A percentile compares a stretch with the other conserved stretches of the same genome.
phyloP scores from a whole-genome alignment of 2,888 invertebrate genomes.

The Callimorpha dominula region DNA sequence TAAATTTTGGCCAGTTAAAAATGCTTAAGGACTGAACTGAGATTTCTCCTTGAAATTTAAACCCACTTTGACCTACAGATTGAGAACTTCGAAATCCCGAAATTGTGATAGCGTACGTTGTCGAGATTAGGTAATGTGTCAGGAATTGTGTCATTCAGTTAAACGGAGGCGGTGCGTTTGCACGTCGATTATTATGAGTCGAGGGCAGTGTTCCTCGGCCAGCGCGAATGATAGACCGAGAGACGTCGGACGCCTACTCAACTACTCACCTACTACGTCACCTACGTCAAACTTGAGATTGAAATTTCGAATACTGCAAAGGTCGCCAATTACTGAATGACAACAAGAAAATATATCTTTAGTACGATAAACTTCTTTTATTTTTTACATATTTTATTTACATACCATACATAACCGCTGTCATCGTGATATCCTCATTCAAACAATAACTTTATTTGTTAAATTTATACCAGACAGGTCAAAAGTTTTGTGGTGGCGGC shows the following conservation, averaged over 20 bases:
- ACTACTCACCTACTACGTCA: constrained; percentile 45
- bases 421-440: constrained; percentile 8
- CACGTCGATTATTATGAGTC: constrained; percentile 73
- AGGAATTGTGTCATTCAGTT: constrained; percentile 84
- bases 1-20: constrained; percentile 11
- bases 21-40: constrained; percentile 23
- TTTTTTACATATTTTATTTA: background rate
- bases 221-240: constrained; percentile 68
- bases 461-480: constrained; percentile 57
- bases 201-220: constrained; percentile 73
- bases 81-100: constrained; percentile 56
- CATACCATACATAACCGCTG: background rate
- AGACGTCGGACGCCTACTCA: constrained; percentile 70
- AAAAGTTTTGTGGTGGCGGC: constrained; percentile 81
- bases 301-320: constrained; percentile 41
- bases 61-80: constrained; percentile 42
- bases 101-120: constrained; percentile 69
- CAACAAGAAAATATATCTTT: background rate
- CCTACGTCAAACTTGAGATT: constrained; percentile 40
- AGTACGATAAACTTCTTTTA: background rate
- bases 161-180: constrained; percentile 79
- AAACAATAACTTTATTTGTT: constrained; percentile 37
- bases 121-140: constrained; percentile 78
- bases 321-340: constrained; percentile 22
- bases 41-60: constrained; percentile 35